Evolutionary conservation across 2,888 invertebrate genomes (phyloP).

Genomic region (Tipula lateralis): DNA sequence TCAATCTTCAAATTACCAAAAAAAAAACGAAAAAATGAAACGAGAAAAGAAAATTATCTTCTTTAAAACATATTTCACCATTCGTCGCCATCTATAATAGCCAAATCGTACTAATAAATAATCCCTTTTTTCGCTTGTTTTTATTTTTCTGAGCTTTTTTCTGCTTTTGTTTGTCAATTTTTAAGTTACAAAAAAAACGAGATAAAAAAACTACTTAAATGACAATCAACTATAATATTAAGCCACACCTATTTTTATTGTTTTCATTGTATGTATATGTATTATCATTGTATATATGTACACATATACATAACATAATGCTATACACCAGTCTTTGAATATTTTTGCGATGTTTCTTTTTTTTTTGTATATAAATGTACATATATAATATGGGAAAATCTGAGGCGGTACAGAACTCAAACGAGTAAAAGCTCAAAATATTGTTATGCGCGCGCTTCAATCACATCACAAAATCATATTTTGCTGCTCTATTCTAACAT

Average conservation of each 20-base stretch:
- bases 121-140: constrained; percentile 27
- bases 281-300: not conserved
- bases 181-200: constrained; percentile 20
- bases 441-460: constrained; percentile 27
- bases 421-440: not conserved
- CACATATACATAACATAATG: not conserved
- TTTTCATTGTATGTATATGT: not conserved
- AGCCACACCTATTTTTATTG: constrained; percentile 29
- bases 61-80: constrained; percentile 28
- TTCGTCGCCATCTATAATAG: constrained; percentile 30
- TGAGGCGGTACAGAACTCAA: constrained; percentile 15
- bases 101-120: constrained; percentile 29
- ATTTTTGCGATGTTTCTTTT: constrained; percentile 28
- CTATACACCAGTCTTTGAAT: not conserved
- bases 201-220: constrained; percentile 20
- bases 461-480: constrained; percentile 26
- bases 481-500: constrained; percentile 20
- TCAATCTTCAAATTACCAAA: constrained; percentile 29
- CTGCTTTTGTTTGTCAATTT: constrained; percentile 6
- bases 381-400: constrained; percentile 13
- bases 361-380: not conserved
- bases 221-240: constrained; percentile 25
- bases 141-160: not conserved
- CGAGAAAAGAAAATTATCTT: constrained; percentile 26
- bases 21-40: not conserved